Evolutionary conservation across 1,140 invertebrate species (phyloP), one percentile per base, ranked within the genome.

Genomic region (Sesamia nonagrioides): DNA sequence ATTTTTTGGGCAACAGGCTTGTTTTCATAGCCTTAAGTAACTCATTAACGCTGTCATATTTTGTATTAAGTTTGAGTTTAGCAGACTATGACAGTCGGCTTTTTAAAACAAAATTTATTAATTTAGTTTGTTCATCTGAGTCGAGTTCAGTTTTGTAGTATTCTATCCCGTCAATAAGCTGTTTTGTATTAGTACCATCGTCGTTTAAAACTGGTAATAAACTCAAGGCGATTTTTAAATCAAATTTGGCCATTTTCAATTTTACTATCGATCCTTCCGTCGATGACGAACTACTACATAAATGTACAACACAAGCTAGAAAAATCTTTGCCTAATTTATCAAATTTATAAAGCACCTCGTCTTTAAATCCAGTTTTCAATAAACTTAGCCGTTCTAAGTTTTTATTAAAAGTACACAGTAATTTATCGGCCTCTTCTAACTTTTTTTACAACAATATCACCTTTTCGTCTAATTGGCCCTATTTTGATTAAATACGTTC

Each of bases 401-500:
- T 60, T 21, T 60, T 21, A 60, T 60, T 54, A 18, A 54, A 17
- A n/a, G n/a, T n/a, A n/a, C n/a, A n/a, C n/a, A n/a, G n/a, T n/a
- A n/a, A n/a, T n/a, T n/a, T n/a, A n/a, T 77, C 74, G 60, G 60
- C 74, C 60, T 68, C 79, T 76, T 72, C 66, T 63, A 76, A 61
- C 68, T 80, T 80, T 45, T 61, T 77, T 18, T 42, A 37, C 42
- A n/a, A 76, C 27, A 63, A 80, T 80, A 7, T 76, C 33, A 33
- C 79, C 73, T 60, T 63, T 69, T 50, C 79, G 52, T 61, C 79
- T 80, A 52, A 13, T 77, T 40, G 73, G 63, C 21, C 79, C 79
- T 48, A 80, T 72, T 61, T 80, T 80, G 61, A 80, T 77, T 61
- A 80, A 72, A 80, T 80, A 80, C 48, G 66, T 77, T 58, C 73